Conservation (phyloP, 2,888 invertebrate genomes). For the Callosobruchus maculatus region DNA sequence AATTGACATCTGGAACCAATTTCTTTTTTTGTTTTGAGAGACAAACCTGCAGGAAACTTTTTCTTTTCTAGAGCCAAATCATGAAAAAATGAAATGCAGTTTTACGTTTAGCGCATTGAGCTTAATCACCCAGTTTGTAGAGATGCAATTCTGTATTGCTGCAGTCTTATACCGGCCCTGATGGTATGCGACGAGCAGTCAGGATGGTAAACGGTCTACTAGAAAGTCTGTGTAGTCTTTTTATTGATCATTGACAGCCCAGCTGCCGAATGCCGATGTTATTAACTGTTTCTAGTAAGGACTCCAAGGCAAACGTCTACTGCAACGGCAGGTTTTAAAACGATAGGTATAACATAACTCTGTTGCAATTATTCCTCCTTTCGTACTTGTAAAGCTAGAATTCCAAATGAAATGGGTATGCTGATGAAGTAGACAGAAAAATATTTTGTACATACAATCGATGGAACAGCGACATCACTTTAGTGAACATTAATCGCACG, state of each 20-base stretch:
- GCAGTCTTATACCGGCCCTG: neutral
- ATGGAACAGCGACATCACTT: too few relatives aligned
- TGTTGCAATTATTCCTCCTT: neutral
- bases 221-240: neutral
- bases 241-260: neutral
- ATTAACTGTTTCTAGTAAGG: neutral
- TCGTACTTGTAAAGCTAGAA: neutral
- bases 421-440: too few relatives aligned
- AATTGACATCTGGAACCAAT: too few relatives aligned
- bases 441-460: too few relatives aligned
- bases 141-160: neutral
- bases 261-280: neutral
- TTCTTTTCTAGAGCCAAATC: too few relatives aligned
- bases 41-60: too few relatives aligned
- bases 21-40: too few relatives aligned
- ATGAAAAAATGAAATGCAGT: too few relatives aligned
- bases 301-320: neutral
- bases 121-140: too few relatives aligned
- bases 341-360: neutral
- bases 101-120: too few relatives aligned
- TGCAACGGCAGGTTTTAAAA: neutral
- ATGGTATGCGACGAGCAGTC: neutral
- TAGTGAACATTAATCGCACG: too few relatives aligned
- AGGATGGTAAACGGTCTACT: neutral
- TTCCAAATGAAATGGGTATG: too few relatives aligned